These are phyloP conservation scores for Lydus trimaculatus DNA, from an alignment of 2,888 invertebrate genomes.

Conservation along the genomic window DNA sequence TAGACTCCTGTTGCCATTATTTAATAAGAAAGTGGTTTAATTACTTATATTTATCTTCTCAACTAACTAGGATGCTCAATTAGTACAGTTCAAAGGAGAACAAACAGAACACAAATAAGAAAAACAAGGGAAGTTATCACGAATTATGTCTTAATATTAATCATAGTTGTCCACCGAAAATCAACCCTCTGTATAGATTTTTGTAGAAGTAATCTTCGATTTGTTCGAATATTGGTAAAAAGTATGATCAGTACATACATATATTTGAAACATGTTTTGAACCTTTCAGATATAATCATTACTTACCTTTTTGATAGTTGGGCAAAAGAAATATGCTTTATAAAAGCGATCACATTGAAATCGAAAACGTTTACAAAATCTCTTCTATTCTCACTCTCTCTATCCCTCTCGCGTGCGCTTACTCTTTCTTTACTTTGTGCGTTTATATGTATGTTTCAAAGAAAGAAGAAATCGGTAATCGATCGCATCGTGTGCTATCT, in stretches of 20 bases:
- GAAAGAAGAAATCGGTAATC: conserved; percentile 44
- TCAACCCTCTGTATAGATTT: neutral
- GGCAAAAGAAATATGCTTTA: neutral
- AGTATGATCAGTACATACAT: neutral
- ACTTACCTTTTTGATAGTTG: neutral
- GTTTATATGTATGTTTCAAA: neutral
- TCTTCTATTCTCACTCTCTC: neutral
- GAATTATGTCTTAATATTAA: neutral
- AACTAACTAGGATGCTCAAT: neutral
- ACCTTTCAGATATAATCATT: neutral
- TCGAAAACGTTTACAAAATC: neutral
- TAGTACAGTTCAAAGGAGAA: neutral
- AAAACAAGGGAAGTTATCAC: neutral
- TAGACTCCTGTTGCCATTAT: neutral
- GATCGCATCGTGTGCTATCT: conserved; percentile 40
- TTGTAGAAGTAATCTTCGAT: neutral
- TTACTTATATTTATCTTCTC: conserved; percentile 3
- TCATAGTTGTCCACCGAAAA: neutral
- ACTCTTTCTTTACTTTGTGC: too few relatives aligned
- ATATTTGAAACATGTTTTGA: neutral
- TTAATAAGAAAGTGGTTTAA: neutral
- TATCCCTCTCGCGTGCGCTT: neutral
- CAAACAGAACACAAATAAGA: neutral
- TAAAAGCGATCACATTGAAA: neutral
- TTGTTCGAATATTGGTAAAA: neutral